Evolutionary conservation across 2,113 vertebrate species (phyloP).

Genomic region (Prinia subflava): DNA sequence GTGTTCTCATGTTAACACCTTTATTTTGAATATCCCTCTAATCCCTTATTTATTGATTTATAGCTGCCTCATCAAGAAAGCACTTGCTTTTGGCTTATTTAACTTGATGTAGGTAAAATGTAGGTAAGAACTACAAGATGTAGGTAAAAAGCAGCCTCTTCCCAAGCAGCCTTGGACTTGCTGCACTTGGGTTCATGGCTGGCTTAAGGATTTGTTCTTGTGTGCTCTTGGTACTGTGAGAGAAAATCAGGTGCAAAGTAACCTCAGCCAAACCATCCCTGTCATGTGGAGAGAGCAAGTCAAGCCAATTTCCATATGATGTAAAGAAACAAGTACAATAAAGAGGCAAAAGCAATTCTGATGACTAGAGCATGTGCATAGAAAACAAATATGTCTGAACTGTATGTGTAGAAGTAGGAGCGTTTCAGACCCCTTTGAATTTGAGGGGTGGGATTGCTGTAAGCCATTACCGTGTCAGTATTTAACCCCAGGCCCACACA

Average conservation of each 20-base stretch:
- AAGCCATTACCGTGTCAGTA: background rate
- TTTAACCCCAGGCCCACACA: background rate
- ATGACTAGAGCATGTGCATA: rapidly evolving
- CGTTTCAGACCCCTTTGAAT: background rate
- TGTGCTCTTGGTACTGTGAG: background rate
- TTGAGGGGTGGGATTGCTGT: background rate
- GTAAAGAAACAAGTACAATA: background rate
- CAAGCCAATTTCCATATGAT: background rate
- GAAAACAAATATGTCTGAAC: background rate
- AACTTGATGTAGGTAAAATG: background rate
- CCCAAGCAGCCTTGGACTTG: background rate
- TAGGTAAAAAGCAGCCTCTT: background rate
- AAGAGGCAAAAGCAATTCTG: background rate
- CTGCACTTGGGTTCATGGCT: rapidly evolving
- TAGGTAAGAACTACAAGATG: background rate
- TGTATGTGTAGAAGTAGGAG: background rate
- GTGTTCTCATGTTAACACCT: background rate
- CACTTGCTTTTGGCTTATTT: background rate
- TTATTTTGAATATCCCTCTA: background rate
- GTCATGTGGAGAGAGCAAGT: background rate
- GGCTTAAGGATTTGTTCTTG: background rate
- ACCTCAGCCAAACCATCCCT: background rate
- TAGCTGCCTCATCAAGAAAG: background rate
- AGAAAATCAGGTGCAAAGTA: background rate
- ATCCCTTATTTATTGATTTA: constrained; percentile 13